Percentiles rank a stretch among this genome's conserved stretches.
Evolutionary conservation across 2,797 vertebrate species (phyloP).

Genomic region (Pteronotus mesoamericanus): DNA sequence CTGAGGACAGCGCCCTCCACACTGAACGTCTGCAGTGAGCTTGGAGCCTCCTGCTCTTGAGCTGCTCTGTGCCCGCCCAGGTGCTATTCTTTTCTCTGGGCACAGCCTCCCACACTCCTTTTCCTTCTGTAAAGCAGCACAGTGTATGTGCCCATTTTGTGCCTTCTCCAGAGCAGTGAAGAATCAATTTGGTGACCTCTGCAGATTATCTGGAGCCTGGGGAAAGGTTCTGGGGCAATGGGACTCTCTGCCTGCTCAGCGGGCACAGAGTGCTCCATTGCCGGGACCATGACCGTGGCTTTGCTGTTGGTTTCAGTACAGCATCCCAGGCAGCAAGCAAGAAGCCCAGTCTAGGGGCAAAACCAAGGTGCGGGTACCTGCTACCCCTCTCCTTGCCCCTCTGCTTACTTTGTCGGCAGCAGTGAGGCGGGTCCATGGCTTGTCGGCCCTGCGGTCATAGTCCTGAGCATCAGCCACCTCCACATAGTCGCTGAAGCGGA

Average conservation of each 20-base stretch:
- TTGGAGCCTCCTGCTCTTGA: rapidly evolving
- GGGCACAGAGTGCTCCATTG: rapidly evolving
- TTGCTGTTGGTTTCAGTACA: neutral
- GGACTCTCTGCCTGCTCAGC: neutral
- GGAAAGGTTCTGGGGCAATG: neutral
- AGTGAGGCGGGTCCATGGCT: slow-evolving; percentile 97
- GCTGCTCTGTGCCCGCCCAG: rapidly evolving
- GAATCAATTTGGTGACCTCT: neutral
- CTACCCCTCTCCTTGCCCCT: rapidly evolving
- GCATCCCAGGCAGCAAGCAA: neutral
- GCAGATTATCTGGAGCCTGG: neutral
- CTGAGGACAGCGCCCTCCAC: rapidly evolving
- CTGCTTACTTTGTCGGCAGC: slow-evolving; percentile 93
- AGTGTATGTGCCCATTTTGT: rapidly evolving
- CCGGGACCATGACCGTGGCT: rapidly evolving
- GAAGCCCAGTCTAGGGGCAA: neutral
- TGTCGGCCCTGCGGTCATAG: slow-evolving; percentile 96
- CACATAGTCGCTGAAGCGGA: slow-evolving; percentile 98
- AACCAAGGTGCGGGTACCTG: neutral
- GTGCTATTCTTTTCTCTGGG: neutral
- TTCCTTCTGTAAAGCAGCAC: neutral
- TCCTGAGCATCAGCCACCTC: slow-evolving; percentile 97
- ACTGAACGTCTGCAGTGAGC: rapidly evolving
- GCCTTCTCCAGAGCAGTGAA: neutral
- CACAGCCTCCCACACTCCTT: too few relatives aligned